phyloP scores from a whole-genome alignment of 2,888 invertebrate species.

The Nemurella pictetii region DNA sequence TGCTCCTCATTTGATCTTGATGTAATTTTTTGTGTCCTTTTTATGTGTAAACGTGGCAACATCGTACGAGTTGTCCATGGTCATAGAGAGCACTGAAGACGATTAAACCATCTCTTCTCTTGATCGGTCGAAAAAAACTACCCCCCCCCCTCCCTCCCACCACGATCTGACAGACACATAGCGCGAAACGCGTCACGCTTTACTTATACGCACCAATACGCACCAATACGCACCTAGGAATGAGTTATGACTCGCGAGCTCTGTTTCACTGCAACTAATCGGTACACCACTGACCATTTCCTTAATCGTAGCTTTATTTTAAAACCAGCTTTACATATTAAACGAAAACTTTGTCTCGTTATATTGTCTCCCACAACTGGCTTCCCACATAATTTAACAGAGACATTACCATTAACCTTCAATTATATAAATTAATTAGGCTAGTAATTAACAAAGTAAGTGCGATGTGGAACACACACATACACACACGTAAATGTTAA shows the following conservation, averaged over 20 bases:
- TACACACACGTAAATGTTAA: neutral
- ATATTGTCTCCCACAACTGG: neutral
- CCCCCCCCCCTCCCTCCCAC: too few relatives aligned
- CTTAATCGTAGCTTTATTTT: neutral
- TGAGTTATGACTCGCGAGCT: neutral
- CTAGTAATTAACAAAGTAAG: neutral
- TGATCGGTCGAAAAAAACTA: neutral
- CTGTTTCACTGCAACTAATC: neutral
- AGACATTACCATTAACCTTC: neutral
- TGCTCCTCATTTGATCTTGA: neutral
- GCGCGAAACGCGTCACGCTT: neutral
- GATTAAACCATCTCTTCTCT: neutral
- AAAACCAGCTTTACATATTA: neutral
- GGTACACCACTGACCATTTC: neutral
- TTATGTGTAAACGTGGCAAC: neutral
- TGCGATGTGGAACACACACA: neutral
- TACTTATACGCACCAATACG: too few relatives aligned
- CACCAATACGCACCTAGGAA: neutral
- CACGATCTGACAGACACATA: neutral
- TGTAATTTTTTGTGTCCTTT: neutral
- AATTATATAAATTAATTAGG: neutral
- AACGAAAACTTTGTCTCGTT: neutral
- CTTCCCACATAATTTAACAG: neutral
- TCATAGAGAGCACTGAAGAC: neutral
- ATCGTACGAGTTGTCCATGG: slow-evolving; percentile 6